phyloP scores from a whole-genome alignment of 2,113 vertebrate species.

The Atractosteus spatula region DNA sequence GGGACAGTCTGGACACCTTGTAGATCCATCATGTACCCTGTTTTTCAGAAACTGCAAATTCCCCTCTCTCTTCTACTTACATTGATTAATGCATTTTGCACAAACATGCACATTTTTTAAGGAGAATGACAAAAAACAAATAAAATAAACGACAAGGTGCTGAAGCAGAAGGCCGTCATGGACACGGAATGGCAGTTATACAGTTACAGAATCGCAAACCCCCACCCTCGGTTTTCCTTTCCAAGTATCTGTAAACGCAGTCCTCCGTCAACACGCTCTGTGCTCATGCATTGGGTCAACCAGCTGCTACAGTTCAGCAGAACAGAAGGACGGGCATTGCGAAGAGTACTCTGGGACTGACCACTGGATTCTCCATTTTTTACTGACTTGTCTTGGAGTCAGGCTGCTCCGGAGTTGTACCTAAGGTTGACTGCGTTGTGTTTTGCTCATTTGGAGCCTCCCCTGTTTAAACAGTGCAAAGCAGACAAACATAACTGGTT shows the following conservation, averaged over 20 bases:
- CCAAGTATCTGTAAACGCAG: background rate
- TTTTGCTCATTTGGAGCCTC: background rate
- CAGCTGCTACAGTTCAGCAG: background rate
- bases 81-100: slow-evolving; percentile 26
- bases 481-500: too few relatives aligned
- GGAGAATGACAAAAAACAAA: slow-evolving; percentile 23
- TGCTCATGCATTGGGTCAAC: background rate
- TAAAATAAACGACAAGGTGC: slow-evolving; percentile 59
- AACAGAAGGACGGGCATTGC: background rate
- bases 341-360: background rate
- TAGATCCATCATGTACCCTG: background rate
- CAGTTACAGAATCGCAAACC: slow-evolving; percentile 51
- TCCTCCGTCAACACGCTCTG: background rate
- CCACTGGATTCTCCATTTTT: background rate
- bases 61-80: background rate
- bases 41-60: background rate
- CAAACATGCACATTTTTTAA: slow-evolving; percentile 20
- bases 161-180: slow-evolving; percentile 63
- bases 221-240: slow-evolving; percentile 32
- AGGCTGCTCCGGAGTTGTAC: background rate
- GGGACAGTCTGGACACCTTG: too few relatives aligned
- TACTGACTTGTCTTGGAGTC: background rate
- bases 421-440: background rate
- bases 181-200: slow-evolving; percentile 48
- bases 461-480: background rate